Percentiles rank a stretch among this genome's conserved stretches.
phyloP scores from a whole-genome alignment of 2,888 invertebrate genomes.

The Flexamia atlantica region DNA sequence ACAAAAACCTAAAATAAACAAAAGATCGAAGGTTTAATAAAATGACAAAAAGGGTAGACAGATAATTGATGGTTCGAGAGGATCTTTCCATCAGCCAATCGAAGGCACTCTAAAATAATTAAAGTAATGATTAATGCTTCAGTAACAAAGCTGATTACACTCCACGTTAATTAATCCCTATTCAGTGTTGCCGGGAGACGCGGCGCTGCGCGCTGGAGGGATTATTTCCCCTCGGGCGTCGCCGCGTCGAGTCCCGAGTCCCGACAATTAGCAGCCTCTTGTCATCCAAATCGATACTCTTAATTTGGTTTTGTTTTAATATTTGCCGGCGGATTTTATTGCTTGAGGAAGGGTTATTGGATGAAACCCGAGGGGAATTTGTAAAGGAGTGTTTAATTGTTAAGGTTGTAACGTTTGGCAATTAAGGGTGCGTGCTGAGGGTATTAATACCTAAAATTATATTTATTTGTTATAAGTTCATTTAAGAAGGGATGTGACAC shows the following conservation, averaged over 20 bases:
- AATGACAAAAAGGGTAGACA: neutral
- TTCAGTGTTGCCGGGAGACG: conserved; percentile 46
- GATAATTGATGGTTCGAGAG: conserved; percentile 31
- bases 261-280: conserved; percentile 12
- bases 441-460: no score
- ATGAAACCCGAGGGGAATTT: no score
- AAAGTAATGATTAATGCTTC: conserved; percentile 40
- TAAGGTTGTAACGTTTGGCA: no score
- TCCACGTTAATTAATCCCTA: conserved; percentile 51
- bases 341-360: no score
- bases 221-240: neutral
- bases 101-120: conserved; percentile 43
- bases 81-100: conserved; percentile 35
- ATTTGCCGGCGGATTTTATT: no score
- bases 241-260: neutral
- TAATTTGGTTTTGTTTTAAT: neutral
- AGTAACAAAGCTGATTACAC: conserved; percentile 48
- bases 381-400: no score
- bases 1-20: neutral
- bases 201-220: no score
- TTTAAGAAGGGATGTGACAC: no score
- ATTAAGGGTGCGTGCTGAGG: no score
- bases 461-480: no score
- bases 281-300: conserved; percentile 3
- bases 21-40: neutral